These are phyloP conservation scores for Drosophila setosimentum DNA, from an alignment of 2,888 invertebrate species.

Conservation along the genomic window DNA sequence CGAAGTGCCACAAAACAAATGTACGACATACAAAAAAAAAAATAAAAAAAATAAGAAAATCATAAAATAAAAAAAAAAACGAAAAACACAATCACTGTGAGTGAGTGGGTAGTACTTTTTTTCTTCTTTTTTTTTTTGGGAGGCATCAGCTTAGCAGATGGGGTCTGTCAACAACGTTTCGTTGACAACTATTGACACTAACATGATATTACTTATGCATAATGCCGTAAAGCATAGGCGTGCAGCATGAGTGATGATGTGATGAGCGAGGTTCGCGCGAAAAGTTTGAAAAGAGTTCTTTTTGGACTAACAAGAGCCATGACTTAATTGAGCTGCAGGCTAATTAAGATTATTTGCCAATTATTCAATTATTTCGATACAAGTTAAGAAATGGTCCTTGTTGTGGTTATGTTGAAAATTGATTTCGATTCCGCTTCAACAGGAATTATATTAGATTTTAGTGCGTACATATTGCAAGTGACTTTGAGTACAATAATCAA, in stretches of 20 bases:
- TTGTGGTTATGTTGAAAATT: not conserved
- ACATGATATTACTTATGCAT: slow-evolving; percentile 78
- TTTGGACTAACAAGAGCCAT: too few relatives aligned
- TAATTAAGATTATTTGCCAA: not conserved
- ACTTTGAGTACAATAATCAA: not conserved
- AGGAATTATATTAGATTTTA: not conserved
- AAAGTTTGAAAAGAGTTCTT: not conserved
- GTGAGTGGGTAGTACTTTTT: slow-evolving; percentile 22
- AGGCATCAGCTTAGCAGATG: slow-evolving; percentile 39
- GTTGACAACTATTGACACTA: slow-evolving; percentile 78
- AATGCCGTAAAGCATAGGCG: slow-evolving; percentile 58
- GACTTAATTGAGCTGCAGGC: not conserved
- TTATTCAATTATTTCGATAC: not conserved
- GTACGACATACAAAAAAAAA: slow-evolving; percentile 34
- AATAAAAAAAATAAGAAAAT: slow-evolving; percentile 30
- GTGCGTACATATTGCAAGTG: not conserved
- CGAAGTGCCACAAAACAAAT: slow-evolving; percentile 69
- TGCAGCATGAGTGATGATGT: slow-evolving; percentile 36
- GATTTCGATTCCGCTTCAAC: not conserved
- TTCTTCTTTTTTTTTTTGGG: not conserved
- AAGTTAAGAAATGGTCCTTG: not conserved
- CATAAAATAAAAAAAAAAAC: slow-evolving; percentile 53
- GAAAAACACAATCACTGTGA: slow-evolving; percentile 48
- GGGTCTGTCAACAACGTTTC: slow-evolving; percentile 68
- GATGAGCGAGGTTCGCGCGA: slow-evolving; percentile 17